A percentile compares a stretch with the other conserved stretches of the same genome.
Evolutionary conservation across 2,888 invertebrate species (phyloP).

Genomic region (Ophion ventricosus): DNA sequence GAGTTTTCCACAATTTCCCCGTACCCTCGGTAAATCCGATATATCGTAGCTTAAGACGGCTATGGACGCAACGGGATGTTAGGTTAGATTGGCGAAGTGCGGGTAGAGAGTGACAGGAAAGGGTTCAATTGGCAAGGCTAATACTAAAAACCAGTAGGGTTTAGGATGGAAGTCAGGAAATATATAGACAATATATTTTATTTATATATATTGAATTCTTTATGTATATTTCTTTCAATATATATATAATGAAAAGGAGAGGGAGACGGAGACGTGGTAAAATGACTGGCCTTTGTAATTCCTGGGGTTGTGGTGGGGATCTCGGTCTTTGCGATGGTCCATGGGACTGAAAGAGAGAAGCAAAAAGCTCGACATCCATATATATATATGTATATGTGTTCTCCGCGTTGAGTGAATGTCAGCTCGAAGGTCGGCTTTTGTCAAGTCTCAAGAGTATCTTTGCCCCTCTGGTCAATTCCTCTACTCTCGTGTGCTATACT

Average conservation of each 20-base stretch:
- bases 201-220: background rate
- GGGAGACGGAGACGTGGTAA: constrained; percentile 62
- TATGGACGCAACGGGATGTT: too few species aligned
- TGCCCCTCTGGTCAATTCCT: constrained; percentile 54
- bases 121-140: too few species aligned
- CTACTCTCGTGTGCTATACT: constrained; percentile 41
- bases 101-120: too few species aligned
- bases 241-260: background rate
- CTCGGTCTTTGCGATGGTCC: constrained; percentile 51
- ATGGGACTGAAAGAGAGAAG: constrained; percentile 59
- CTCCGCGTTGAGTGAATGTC: constrained; percentile 80
- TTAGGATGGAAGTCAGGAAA: too few species aligned
- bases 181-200: too few species aligned
- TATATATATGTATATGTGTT: constrained; percentile 23
- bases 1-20: too few species aligned
- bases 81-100: too few species aligned
- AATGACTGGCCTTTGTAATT: constrained; percentile 78
- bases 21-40: too few species aligned
- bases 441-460: constrained; percentile 79
- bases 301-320: constrained; percentile 11
- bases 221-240: background rate
- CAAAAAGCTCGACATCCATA: constrained; percentile 31
- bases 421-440: constrained; percentile 83
- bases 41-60: too few species aligned
- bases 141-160: too few species aligned